Evolutionary conservation across 2,888 invertebrate species (phyloP), one percentile per base, ranked within the genome.

Genomic region (Lasioglossum malachurum): DNA sequence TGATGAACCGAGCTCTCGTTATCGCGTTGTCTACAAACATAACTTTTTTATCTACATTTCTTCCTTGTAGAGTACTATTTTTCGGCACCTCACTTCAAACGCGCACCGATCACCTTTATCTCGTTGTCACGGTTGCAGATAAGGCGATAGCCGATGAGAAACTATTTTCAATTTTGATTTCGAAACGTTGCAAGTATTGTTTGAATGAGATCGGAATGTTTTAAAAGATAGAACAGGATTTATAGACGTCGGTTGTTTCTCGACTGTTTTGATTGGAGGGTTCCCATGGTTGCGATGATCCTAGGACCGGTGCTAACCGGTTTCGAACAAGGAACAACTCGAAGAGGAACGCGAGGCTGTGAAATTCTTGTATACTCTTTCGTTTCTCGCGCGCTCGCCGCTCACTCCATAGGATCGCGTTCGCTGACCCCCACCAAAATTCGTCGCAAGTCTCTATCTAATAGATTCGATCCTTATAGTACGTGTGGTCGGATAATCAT

Each of bases 331-430:
- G 41, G 60, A 46, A 78, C n/a, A 53, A 35, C 41, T 71, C 83
- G 38, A 14, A 73, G 16, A 69, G 75, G 75, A 83, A 84, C 53
- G 60, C 35, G 69, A 78, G 84, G 84, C 75, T 83, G 78, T 85
- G 84, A 72, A 75, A 78, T 73, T 78, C 72, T 79, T 53, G n/a
- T 78, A 44, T 19, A 69, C n/a, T 31, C 23, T 44, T 60, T 57
- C 31, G 44, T 75, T 69, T 53, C 60, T 44, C 72, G 19, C 38
- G 27, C 23, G 41, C 60, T 44, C 60, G 23, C 19, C 35, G 31
- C 75, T 16, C 38, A 38, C 64, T 57, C 41, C 27, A 60, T 73
- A 57, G n/a, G 38, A 38, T 69, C 23, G 10, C 69, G 31, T 64
- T 64, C 64, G 31, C 64, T 64, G 64, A 64, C 31, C 31, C 14